Conservation (phyloP, 2,797 vertebrate genomes). For the Smutsia gigantea region DNA sequence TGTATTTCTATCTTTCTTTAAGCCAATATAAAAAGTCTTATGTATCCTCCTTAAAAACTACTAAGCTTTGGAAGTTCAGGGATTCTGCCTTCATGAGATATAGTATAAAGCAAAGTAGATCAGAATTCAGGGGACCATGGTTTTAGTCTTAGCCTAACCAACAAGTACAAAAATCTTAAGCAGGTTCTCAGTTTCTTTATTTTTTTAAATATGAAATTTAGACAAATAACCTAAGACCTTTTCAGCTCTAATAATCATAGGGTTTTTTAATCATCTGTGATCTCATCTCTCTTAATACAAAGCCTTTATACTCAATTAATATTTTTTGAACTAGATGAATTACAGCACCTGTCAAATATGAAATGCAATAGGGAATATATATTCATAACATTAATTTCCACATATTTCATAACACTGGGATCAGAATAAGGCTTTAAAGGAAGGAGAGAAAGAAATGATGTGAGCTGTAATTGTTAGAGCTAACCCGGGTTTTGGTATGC, state of each 20-base stretch:
- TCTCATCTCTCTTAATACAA: neutral
- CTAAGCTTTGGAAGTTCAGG: neutral
- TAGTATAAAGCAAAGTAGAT: neutral
- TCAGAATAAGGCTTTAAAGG: neutral
- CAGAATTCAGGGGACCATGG: neutral
- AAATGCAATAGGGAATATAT: slow-evolving; percentile 3
- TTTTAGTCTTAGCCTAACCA: neutral
- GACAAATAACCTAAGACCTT: neutral
- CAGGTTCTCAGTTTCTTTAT: neutral
- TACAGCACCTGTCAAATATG: neutral
- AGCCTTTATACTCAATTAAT: neutral
- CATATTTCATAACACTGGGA: neutral
- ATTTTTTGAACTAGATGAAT: neutral
- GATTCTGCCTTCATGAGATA: neutral
- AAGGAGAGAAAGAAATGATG: neutral
- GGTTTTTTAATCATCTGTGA: neutral
- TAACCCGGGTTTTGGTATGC: neutral
- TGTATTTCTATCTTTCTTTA: neutral
- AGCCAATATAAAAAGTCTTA: neutral
- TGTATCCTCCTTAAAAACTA: slow-evolving; percentile 4
- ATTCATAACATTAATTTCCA: slow-evolving; percentile 17
- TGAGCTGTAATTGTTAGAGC: neutral
- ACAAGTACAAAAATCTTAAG: neutral
- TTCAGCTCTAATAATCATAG: neutral
- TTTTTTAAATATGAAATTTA: neutral